Conservation (phyloP, 2,888 invertebrate genomes). For the Thumatha senex region DNA sequence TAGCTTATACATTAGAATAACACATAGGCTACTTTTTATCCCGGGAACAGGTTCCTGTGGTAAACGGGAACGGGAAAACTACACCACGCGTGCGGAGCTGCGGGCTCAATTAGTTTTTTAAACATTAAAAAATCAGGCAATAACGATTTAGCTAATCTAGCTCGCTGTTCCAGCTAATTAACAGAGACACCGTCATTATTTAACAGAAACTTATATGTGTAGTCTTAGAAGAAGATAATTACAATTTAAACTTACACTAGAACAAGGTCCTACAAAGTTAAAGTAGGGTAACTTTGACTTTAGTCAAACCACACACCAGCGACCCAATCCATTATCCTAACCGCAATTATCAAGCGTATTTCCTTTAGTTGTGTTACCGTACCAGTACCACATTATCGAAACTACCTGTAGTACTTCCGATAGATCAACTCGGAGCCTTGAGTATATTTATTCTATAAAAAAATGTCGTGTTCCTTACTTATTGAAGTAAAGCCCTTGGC, state of each 20-base stretch:
- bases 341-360: slow-evolving; percentile 24
- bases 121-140: background rate
- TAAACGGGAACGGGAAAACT: no score
- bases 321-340: slow-evolving; percentile 11
- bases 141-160: background rate
- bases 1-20: no score
- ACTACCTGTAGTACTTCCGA: slow-evolving; percentile 8
- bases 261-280: background rate
- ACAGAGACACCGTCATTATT: background rate
- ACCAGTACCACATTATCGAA: no score
- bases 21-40: no score
- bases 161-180: background rate
- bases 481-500: no score
- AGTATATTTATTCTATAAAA: background rate
- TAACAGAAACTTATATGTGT: background rate
- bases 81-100: no score
- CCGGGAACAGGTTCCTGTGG: no score
- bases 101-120: no score
- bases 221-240: background rate
- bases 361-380: slow-evolving; percentile 13
- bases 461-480: background rate
- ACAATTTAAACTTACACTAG: background rate
- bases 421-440: background rate
- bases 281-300: slow-evolving; percentile 9
- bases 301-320: slow-evolving; percentile 6